Conservation (phyloP, 1,140 invertebrate genomes). For the Cotesia vestalis region DNA sequence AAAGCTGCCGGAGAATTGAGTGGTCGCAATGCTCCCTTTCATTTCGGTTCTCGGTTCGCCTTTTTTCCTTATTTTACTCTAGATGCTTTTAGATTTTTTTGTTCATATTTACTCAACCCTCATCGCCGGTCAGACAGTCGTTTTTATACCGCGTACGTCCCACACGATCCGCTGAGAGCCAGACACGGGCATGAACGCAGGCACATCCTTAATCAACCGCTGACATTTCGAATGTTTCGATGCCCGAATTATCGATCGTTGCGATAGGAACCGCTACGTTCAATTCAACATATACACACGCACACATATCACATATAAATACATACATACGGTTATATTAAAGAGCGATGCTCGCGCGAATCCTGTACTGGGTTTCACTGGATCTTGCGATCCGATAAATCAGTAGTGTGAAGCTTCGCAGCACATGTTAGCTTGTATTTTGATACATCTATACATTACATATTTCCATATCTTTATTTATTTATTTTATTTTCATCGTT, state of each 20-base stretch:
- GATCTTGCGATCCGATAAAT: slow-evolving; percentile 23
- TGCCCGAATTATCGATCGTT: slow-evolving; percentile 39
- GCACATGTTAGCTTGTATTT: not conserved
- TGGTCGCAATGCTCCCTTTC: not conserved
- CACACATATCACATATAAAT: no score
- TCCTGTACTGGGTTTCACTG: not conserved
- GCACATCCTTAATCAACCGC: slow-evolving; percentile 37
- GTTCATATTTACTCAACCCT: slow-evolving; percentile 23
- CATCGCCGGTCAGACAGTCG: slow-evolving; percentile 12
- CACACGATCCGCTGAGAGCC: slow-evolving; percentile 27
- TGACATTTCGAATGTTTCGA: slow-evolving; percentile 40
- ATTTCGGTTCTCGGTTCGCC: not conserved
- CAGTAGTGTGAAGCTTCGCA: slow-evolving; percentile 11
- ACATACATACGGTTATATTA: not conserved
- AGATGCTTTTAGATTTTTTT: not conserved
- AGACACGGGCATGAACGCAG: slow-evolving; percentile 18
- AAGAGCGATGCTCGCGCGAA: slow-evolving; percentile 12
- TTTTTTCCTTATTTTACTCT: slow-evolving; percentile 16
- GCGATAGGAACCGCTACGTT: slow-evolving; percentile 25
- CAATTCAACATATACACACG: not conserved
- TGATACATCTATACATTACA: slow-evolving; percentile 2
- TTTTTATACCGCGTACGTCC: slow-evolving; percentile 34
- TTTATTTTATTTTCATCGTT: not conserved
- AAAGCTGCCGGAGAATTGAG: slow-evolving; percentile 10
- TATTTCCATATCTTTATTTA: slow-evolving; percentile 14